These are phyloP conservation scores for Drosophila testacea DNA, from an alignment of 2,888 invertebrate species.

Conservation along the genomic window DNA sequence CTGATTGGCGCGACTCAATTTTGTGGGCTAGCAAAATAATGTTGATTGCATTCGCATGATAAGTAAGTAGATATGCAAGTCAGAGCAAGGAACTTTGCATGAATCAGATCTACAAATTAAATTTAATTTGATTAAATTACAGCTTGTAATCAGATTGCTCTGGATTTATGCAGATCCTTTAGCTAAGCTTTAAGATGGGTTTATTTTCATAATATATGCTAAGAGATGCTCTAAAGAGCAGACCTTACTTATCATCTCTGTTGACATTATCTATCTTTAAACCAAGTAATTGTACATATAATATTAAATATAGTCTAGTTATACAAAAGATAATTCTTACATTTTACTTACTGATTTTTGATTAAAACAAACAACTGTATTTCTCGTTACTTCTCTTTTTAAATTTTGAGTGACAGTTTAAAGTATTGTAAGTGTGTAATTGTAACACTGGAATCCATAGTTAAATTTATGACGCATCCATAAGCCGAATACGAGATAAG, in stretches of 20 bases:
- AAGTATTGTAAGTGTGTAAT: conserved; percentile 15
- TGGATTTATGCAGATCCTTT: too few species aligned
- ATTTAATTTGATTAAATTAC: not conserved
- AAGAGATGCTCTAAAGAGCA: not conserved
- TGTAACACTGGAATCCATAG: not conserved
- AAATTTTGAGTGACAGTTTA: conserved; percentile 24
- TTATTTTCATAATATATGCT: not conserved
- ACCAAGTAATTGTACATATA: too few species aligned
- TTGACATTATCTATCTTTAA: too few species aligned
- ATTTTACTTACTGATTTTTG: not conserved
- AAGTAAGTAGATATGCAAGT: conserved; percentile 10
- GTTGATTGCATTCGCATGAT: conserved; percentile 39
- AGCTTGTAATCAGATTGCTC: not conserved
- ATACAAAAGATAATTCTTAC: not conserved
- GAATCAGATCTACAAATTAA: not conserved
- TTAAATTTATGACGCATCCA: conserved; percentile 15
- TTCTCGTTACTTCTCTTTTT: not conserved
- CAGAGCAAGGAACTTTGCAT: not conserved
- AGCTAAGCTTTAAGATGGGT: not conserved
- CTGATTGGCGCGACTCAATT: conserved; percentile 50
- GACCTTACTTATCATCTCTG: not conserved
- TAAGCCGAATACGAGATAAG: not conserved
- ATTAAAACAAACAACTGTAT: not conserved
- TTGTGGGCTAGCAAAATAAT: conserved; percentile 19
- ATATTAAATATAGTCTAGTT: too few species aligned